phyloP scores from a whole-genome alignment of 2,888 invertebrate genomes.

The Reticulitermes lucifugus region DNA sequence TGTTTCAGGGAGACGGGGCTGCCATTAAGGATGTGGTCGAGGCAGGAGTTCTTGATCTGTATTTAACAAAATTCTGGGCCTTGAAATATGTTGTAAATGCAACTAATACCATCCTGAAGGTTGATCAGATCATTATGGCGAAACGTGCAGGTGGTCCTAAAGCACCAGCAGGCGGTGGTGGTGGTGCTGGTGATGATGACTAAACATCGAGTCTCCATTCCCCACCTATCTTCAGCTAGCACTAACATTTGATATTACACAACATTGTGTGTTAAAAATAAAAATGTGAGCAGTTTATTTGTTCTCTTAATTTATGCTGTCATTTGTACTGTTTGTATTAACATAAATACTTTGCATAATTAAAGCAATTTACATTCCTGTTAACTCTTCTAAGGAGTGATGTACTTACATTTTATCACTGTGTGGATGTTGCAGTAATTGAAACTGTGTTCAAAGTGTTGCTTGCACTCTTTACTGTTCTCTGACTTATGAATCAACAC shows the following conservation, averaged over 20 bases:
- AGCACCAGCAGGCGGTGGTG: conserved; percentile 65
- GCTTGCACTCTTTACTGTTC: too few relatives aligned
- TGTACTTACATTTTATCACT: too few relatives aligned
- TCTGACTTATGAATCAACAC: too few relatives aligned
- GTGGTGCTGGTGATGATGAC: conserved; percentile 31
- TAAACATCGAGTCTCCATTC: background rate
- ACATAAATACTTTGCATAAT: background rate
- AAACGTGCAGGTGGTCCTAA: conserved; percentile 97
- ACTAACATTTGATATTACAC: background rate
- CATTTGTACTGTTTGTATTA: background rate
- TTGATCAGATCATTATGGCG: conserved; percentile 99
- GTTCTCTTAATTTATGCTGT: background rate
- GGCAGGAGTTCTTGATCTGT: conserved; percentile 86
- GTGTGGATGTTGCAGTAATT: too few relatives aligned
- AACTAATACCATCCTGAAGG: conserved; percentile 90
- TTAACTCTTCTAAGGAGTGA: background rate
- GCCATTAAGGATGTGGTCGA: conserved; percentile 80
- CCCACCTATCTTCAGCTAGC: background rate
- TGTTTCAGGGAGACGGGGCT: conserved; percentile 69
- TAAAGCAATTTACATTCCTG: conserved; percentile 1
- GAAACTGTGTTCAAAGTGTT: too few relatives aligned
- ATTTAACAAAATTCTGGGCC: conserved; percentile 90
- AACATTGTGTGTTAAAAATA: background rate
- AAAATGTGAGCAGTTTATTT: background rate
- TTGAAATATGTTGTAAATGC: conserved; percentile 95